Evolutionary conservation across 2,113 vertebrate genomes (phyloP).

Genomic region (Salvelinus fontinalis): DNA sequence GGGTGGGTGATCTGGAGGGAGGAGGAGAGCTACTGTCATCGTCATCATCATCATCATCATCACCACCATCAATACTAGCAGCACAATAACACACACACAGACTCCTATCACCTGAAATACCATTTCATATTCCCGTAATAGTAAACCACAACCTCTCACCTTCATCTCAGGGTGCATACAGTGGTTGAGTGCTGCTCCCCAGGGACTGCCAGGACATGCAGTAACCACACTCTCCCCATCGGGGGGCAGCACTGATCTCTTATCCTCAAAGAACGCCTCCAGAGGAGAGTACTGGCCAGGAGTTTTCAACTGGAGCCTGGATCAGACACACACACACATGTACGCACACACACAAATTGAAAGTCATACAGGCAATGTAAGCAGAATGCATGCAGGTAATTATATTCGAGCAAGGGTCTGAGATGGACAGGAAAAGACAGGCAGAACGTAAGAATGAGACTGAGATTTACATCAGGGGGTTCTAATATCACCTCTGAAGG

Average conservation of each 20-base stretch:
- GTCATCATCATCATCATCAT: not conserved
- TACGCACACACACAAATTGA: too few species aligned
- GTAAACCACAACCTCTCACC: slow-evolving; percentile 61
- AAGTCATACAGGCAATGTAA: too few species aligned
- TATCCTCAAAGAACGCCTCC: slow-evolving; percentile 94
- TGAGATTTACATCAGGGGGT: not conserved
- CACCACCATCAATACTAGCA: not conserved
- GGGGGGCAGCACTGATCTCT: slow-evolving; percentile 85
- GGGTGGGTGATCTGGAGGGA: slow-evolving; percentile 89
- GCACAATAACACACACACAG: too few species aligned
- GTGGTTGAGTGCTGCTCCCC: slow-evolving; percentile 85
- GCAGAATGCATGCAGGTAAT: too few species aligned
- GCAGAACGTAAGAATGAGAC: not conserved
- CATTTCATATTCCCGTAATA: not conserved
- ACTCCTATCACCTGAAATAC: not conserved
- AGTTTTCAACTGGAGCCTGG: slow-evolving; percentile 89
- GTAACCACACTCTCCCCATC: slow-evolving; percentile 69
- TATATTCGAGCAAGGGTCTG: not conserved
- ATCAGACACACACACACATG: not conserved
- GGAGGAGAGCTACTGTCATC: not conserved
- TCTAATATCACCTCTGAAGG: not conserved
- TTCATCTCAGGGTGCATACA: slow-evolving; percentile 97
- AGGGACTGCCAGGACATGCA: slow-evolving; percentile 75
- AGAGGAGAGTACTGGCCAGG: slow-evolving; percentile 92
- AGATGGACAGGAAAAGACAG: not conserved